These are phyloP conservation scores for Caenorhabditis uteleia DNA, from an alignment of 2,888 invertebrate genomes.

Conservation along the genomic window DNA sequence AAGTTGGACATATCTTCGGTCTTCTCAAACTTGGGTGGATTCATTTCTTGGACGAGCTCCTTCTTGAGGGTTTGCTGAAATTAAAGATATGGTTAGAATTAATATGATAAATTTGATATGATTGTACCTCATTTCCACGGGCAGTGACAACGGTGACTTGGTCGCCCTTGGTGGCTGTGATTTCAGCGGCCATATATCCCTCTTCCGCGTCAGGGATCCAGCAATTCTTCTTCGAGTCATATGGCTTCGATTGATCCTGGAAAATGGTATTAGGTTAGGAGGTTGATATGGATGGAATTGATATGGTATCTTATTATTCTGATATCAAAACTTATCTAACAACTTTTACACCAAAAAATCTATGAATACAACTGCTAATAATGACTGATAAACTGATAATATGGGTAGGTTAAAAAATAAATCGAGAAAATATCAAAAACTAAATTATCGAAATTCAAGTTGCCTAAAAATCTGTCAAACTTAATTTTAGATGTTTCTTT, in stretches of 20 bases:
- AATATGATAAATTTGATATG: neutral
- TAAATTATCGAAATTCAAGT: no score
- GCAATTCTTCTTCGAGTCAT: slow-evolving; percentile 62
- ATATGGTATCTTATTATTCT: no score
- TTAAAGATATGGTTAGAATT: neutral
- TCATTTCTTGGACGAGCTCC: slow-evolving; percentile 91
- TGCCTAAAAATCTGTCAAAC: no score
- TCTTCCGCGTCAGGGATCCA: slow-evolving; percentile 64
- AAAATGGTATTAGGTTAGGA: slow-evolving; percentile 3
- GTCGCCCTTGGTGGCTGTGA: slow-evolving; percentile 98
- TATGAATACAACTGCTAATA: no score
- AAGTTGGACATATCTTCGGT: slow-evolving; percentile 78
- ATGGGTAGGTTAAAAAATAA: no score
- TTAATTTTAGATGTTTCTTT: no score
- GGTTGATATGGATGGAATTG: neutral
- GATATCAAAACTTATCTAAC: no score
- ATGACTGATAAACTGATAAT: no score
- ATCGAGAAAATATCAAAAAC: no score
- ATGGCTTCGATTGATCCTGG: slow-evolving; percentile 59
- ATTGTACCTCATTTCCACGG: slow-evolving; percentile 58
- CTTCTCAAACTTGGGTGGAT: slow-evolving; percentile 99
- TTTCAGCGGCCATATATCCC: slow-evolving; percentile 94
- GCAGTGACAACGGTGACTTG: slow-evolving; percentile 89
- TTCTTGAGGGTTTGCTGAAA: slow-evolving; percentile 81
- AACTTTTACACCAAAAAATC: no score